Evolutionary conservation across 2,797 vertebrate genomes (phyloP), one percentile per base, ranked within the genome.

Genomic region (Bufotes viridis): DNA sequence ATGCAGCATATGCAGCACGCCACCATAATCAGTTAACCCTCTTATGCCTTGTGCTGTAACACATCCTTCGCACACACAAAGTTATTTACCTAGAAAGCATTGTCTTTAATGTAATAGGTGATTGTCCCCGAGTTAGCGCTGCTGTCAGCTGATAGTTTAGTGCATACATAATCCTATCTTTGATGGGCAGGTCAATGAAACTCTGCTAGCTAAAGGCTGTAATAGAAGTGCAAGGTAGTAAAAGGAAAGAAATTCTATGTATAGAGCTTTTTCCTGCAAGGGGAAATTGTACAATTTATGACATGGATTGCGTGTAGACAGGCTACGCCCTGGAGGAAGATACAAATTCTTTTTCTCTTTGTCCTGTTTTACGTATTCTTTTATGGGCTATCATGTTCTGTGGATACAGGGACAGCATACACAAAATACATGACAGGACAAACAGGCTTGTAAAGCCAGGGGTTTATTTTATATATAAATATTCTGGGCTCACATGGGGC

Each of bases 161-260:
- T 88, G 91, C 93, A 89, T 91, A 91, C 83, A 90, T 69, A 90
- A 90, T 92, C 91, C 86, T 91, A 90, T 78, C 90, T 94, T 92
- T 94, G 93, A 94, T 92, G 92, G 94, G 90, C 88, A 84, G 92
- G 91, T 94, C 94, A 93, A 8, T 85, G 90, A 81, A 88, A 92
- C 91, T 90, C 90, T 91, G 93, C 90, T 88, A 93, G 91, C 90
- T 91, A 49, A 76, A 0, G 72, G 74, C 82, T 86, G 92, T 89
- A 84, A 89, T 85, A 92, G 92, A 29, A 93, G 92, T 42, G n/a
- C 65, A 61, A 53, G 20, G 65, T 58, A 17, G 60, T 88, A 91
- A 84, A 90, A 51, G 91, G 22, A 93, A 91, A 91, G 90, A 93
- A 85, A 74, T 88, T 92, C 75, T 82, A 91, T 93, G 92, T 93